Evolutionary conservation across 1,140 invertebrate genomes (phyloP).

Genomic region (Apocrypta bakeri): DNA sequence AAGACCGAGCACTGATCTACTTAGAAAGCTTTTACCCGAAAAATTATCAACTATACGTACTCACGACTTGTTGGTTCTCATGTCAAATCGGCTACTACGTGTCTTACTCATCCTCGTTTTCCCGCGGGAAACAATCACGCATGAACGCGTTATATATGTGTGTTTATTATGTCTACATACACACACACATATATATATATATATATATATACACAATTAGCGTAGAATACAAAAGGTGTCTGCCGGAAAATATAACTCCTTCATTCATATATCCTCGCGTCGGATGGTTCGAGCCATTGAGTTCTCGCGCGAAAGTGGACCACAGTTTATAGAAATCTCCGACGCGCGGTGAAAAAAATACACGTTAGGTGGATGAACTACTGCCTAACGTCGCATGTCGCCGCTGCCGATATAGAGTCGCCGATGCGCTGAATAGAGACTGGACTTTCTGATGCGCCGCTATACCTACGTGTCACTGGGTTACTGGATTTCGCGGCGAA

Average conservation of each 20-base stretch:
- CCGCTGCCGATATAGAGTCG: neutral
- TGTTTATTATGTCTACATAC: too few species aligned
- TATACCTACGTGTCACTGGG: slow-evolving; percentile 55
- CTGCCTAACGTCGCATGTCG: slow-evolving; percentile 5
- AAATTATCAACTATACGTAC: too few species aligned
- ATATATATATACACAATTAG: too few species aligned
- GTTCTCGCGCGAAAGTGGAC: slow-evolving; percentile 59
- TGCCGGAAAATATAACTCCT: slow-evolving; percentile 29
- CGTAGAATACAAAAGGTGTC: slow-evolving; percentile 58
- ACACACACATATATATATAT: too few species aligned
- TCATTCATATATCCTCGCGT: slow-evolving; percentile 47
- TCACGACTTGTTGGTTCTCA: too few species aligned
- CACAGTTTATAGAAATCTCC: slow-evolving; percentile 40
- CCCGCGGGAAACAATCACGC: too few species aligned
- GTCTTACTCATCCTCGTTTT: too few species aligned
- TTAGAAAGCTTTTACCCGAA: too few species aligned
- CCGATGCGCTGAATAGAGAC: slow-evolving; percentile 27
- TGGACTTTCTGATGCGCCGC: slow-evolving; percentile 53
- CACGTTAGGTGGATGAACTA: slow-evolving; percentile 3
- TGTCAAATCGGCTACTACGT: too few species aligned
- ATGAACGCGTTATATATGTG: too few species aligned
- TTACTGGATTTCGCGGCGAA: slow-evolving; percentile 55
- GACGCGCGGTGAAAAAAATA: neutral
- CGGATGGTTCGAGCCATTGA: slow-evolving; percentile 57
- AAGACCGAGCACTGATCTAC: too few species aligned